Percentiles rank a stretch among this genome's conserved stretches.
Evolutionary conservation across 2,888 invertebrate species (phyloP).

Genomic region (Metopia argyrocephala): DNA sequence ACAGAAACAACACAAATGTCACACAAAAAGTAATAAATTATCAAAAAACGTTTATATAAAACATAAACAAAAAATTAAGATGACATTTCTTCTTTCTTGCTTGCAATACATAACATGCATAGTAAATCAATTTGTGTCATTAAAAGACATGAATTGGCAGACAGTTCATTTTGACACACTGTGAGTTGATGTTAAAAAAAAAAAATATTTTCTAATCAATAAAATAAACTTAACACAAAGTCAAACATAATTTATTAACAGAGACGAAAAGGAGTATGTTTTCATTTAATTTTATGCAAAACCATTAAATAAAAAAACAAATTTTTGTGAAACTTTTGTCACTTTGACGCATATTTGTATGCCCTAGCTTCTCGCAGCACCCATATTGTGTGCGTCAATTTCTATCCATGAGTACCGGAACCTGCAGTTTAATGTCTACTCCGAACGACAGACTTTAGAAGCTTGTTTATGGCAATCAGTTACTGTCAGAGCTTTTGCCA

Average conservation of each 20-base stretch:
- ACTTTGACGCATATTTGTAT: no score
- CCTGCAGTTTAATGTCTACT: no score
- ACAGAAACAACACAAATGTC: constrained; percentile 40
- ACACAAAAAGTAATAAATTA: constrained; percentile 30
- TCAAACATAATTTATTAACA: no score
- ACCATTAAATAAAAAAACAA: not conserved
- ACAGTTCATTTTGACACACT: constrained; percentile 13
- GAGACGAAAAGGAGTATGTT: not conserved
- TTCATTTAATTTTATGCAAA: not conserved
- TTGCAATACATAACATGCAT: constrained; percentile 18
- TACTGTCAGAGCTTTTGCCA: no score
- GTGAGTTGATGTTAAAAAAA: constrained; percentile 11
- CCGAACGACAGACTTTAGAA: no score
- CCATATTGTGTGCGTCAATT: no score
- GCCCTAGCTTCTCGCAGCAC: no score
- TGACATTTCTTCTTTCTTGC: constrained; percentile 13
- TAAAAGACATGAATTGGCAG: constrained; percentile 23
- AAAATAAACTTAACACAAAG: no score
- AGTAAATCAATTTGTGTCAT: constrained; percentile 32
- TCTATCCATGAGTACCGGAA: no score
- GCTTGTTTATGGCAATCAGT: no score
- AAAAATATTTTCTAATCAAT: no score
- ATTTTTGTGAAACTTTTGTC: not conserved
- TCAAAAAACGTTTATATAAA: constrained; percentile 7
- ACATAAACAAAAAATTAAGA: no score